Evolutionary conservation across 2,113 vertebrate genomes (phyloP).

Genomic region (Sphyrna mokarran): DNA sequence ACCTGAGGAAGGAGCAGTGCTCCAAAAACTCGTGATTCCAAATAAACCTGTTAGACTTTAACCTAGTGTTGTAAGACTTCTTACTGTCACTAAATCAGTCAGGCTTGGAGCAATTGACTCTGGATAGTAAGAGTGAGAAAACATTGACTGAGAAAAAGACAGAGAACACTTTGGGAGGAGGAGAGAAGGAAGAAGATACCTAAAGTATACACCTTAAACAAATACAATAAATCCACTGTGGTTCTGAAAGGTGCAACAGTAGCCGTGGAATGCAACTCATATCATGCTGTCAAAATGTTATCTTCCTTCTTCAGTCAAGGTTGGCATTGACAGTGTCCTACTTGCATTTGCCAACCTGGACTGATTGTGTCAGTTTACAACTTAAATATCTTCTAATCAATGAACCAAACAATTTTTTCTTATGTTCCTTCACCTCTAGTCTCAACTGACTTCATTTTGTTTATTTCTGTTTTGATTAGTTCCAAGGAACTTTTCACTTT

Average conservation of each 20-base stretch:
- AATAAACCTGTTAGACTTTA: too few species aligned
- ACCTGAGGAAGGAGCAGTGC: too few species aligned
- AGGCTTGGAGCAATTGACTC: not conserved
- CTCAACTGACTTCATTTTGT: not conserved
- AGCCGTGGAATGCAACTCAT: not conserved
- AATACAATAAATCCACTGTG: not conserved
- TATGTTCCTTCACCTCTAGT: not conserved
- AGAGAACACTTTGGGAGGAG: not conserved
- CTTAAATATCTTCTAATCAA: not conserved
- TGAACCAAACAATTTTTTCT: not conserved
- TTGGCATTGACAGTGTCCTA: not conserved
- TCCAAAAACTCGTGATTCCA: too few species aligned
- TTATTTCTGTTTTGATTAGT: not conserved
- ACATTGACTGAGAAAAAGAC: not conserved
- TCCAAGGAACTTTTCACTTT: slow-evolving; percentile 5
- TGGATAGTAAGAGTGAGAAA: not conserved
- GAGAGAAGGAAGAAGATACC: not conserved
- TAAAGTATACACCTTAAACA: not conserved
- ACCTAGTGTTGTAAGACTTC: too few species aligned
- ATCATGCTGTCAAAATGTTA: not conserved
- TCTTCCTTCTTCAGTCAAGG: not conserved
- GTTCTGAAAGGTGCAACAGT: not conserved
- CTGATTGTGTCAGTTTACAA: not conserved
- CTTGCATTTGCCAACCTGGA: not conserved
- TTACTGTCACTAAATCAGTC: not conserved